Evolutionary conservation across 53 echinoderm and acorn worm genomes (phyloP).

Genomic region (Holothuria scabra): DNA sequence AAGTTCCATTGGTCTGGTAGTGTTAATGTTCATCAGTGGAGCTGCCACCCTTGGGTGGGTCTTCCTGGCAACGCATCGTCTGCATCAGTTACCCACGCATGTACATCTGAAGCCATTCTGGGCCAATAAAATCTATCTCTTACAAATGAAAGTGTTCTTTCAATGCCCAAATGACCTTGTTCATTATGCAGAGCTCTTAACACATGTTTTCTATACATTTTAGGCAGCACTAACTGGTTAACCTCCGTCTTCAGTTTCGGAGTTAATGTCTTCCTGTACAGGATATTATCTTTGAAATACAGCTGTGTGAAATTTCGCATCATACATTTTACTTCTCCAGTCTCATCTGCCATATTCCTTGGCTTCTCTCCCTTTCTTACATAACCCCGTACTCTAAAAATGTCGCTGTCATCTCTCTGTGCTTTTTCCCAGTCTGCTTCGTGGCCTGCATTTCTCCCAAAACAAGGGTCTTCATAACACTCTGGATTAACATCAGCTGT

Average conservation of each 20-base stretch:
- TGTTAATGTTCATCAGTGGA: slow-evolving; percentile 41
- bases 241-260: neutral
- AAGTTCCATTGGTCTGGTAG: slow-evolving; percentile 49
- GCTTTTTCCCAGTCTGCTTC: slow-evolving; percentile 44
- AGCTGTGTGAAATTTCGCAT: slow-evolving; percentile 19
- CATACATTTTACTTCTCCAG: slow-evolving; percentile 23
- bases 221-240: slow-evolving; percentile 62
- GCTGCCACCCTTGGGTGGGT: slow-evolving; percentile 12
- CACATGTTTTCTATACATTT: no score
- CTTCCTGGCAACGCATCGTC: slow-evolving; percentile 41
- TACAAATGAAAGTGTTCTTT: slow-evolving; percentile 35
- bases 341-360: neutral
- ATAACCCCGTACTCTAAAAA: neutral
- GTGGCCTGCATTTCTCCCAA: neutral
- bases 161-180: slow-evolving; percentile 55
- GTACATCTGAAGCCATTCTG: slow-evolving; percentile 8
- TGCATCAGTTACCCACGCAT: slow-evolving; percentile 21
- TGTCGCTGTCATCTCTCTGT: slow-evolving; percentile 24
- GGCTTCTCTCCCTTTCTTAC: slow-evolving; percentile 8
- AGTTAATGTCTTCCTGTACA: slow-evolving; percentile 20
- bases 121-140: slow-evolving; percentile 55
- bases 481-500: slow-evolving; percentile 6
- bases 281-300: slow-evolving; percentile 5
- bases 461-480: neutral
- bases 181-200: slow-evolving; percentile 5